Evolutionary conservation across 2,797 vertebrate species (phyloP).

Genomic region (Atherinosoma microstoma): DNA sequence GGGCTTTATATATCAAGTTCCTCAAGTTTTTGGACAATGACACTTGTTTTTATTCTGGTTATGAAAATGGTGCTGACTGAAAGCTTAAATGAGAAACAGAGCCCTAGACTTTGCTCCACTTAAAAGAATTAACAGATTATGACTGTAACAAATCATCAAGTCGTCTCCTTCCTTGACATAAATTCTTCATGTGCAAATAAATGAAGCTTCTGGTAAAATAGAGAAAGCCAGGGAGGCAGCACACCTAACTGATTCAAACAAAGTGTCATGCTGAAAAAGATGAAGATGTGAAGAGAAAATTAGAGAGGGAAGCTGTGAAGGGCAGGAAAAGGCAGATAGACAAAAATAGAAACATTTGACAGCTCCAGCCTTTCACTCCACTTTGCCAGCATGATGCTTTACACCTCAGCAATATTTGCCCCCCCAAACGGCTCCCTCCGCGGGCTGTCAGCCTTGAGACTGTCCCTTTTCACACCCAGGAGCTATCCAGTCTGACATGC

Average conservation of each 20-base stretch:
- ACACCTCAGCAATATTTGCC: conserved; percentile 55
- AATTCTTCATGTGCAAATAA: conserved; percentile 38
- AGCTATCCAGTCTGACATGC: conserved; percentile 51
- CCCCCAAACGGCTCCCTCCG: conserved; percentile 46
- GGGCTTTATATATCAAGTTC: conserved; percentile 47
- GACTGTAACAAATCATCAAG: conserved; percentile 24
- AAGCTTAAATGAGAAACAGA: conserved; percentile 26
- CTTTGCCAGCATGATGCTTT: conserved; percentile 52
- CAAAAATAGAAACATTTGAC: conserved; percentile 50
- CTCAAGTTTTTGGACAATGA: conserved; percentile 57
- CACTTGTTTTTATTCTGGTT: conserved; percentile 60
- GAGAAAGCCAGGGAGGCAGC: conserved; percentile 25
- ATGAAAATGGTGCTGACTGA: conserved; percentile 41
- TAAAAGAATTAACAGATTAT: conserved; percentile 30
- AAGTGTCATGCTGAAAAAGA: conserved; percentile 35
- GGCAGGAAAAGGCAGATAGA: conserved; percentile 37
- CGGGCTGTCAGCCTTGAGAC: conserved; percentile 56
- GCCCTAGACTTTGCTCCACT: conserved; percentile 20
- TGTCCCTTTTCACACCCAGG: conserved; percentile 61
- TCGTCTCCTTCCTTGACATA: conserved; percentile 24
- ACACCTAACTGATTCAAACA: conserved; percentile 19
- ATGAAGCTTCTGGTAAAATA: conserved; percentile 12
- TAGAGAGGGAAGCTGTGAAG: conserved; percentile 34
- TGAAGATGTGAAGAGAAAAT: conserved; percentile 33
- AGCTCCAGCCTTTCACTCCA: conserved; percentile 51